Evolutionary conservation across 2,797 vertebrate genomes (phyloP).

Genomic region (Phylloscopus collybita): DNA sequence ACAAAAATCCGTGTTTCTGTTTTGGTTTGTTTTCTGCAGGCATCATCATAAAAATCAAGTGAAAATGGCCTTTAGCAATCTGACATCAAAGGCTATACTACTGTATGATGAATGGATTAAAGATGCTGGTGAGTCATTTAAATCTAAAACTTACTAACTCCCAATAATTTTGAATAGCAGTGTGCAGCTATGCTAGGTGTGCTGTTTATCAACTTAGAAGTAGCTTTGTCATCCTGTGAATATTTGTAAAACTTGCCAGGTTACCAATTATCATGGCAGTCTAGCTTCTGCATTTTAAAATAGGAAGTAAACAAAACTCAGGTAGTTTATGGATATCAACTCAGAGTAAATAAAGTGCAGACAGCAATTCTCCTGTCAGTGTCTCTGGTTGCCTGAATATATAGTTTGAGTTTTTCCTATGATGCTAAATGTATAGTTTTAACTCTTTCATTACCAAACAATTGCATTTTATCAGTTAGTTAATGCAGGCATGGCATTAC

Average conservation of each 20-base stretch:
- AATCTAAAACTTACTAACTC: background rate
- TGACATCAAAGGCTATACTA: conserved; percentile 84
- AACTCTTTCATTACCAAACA: background rate
- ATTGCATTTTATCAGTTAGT: background rate
- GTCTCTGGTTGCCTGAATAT: background rate
- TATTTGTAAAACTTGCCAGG: background rate
- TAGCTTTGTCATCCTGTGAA: background rate
- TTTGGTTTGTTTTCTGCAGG: conserved; percentile 23
- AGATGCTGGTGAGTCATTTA: conserved; percentile 85
- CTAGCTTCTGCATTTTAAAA: background rate
- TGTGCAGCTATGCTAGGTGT: background rate
- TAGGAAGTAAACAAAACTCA: background rate
- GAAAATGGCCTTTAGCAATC: conserved; percentile 87
- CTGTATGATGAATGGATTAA: conserved; percentile 91
- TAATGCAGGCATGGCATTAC: background rate
- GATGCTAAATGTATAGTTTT: background rate
- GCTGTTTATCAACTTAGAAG: background rate
- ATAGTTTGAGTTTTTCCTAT: background rate
- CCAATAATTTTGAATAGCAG: background rate
- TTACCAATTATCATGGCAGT: background rate
- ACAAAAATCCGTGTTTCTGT: background rate
- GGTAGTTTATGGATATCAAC: background rate
- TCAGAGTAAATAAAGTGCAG: background rate
- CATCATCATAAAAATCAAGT: conserved; percentile 25
- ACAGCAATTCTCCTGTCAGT: background rate